A percentile compares a stretch with the other conserved stretches of the same genome.
phyloP scores from a whole-genome alignment of 1,140 invertebrate genomes.

The Rhopalosiphum maidis region DNA sequence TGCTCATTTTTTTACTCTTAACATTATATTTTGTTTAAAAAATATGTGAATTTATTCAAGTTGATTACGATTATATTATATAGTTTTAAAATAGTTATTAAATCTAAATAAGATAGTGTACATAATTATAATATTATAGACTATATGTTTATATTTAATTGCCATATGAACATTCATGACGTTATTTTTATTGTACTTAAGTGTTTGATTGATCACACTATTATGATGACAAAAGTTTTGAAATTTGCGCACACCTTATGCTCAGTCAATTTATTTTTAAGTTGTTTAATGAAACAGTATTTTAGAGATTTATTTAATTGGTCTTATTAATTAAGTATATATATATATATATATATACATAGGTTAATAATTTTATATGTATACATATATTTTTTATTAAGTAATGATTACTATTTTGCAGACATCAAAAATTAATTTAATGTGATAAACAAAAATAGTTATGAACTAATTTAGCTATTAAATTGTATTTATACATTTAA shows the following conservation, averaged over 20 bases:
- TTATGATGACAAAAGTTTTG: neutral
- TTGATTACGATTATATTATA: neutral
- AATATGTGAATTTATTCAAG: slow-evolving; percentile 26
- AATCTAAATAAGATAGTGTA: neutral
- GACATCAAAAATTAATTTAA: slow-evolving; percentile 13
- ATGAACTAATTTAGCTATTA: slow-evolving; percentile 24
- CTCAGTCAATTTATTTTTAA: slow-evolving; percentile 54
- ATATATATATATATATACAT: neutral
- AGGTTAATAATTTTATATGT: neutral
- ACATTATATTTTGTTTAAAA: slow-evolving; percentile 44
- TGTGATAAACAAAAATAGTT: slow-evolving; percentile 43
- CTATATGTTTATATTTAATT: neutral
- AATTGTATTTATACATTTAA: slow-evolving; percentile 14
- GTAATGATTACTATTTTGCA: slow-evolving; percentile 9
- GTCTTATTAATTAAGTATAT: slow-evolving; percentile 1
- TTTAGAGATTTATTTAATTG: slow-evolving; percentile 41
- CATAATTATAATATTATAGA: slow-evolving; percentile 36
- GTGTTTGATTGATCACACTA: slow-evolving; percentile 26
- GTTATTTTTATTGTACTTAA: slow-evolving; percentile 36
- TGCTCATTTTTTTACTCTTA: slow-evolving; percentile 42
- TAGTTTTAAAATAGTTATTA: slow-evolving; percentile 44
- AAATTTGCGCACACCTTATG: slow-evolving; percentile 41
- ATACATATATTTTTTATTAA: slow-evolving; percentile 35
- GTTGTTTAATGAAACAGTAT: slow-evolving; percentile 31
- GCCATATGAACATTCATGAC: slow-evolving; percentile 31